Conservation (phyloP, 2,888 invertebrate genomes). For the Calameuta filiformis region DNA sequence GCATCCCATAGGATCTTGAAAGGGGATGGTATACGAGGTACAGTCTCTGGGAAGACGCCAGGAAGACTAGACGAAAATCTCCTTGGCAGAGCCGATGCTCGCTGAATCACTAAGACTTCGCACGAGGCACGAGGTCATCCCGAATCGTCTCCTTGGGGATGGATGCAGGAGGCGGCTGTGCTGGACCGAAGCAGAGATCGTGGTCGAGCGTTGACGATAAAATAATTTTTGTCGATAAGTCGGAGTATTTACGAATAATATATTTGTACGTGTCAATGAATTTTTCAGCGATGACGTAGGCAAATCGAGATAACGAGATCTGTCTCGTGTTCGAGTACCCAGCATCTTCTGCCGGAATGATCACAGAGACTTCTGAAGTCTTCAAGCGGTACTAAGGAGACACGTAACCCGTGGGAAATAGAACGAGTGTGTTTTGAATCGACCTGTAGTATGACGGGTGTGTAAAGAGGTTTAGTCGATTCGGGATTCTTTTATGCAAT, state of each 20-base stretch:
- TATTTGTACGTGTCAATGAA: background rate
- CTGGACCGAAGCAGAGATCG: background rate
- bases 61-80: slow-evolving; percentile 32
- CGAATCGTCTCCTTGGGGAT: background rate
- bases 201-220: background rate
- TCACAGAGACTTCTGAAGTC: background rate
- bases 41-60: slow-evolving; percentile 40
- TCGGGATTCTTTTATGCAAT: too few species aligned
- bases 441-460: too few species aligned
- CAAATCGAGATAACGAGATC: background rate
- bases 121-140: background rate
- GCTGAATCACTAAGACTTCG: slow-evolving; percentile 5
- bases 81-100: background rate
- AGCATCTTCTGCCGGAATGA: background rate
- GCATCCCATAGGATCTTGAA: slow-evolving; percentile 2
- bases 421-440: background rate
- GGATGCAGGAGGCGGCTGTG: background rate
- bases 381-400: background rate
- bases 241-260: background rate
- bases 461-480: too few species aligned
- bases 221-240: background rate
- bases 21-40: background rate
- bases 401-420: background rate
- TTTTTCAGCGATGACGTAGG: background rate
- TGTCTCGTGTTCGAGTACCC: too few species aligned